Percentiles rank a stretch among this genome's conserved stretches.
phyloP scores from a whole-genome alignment of 2,113 vertebrate species.

The Ameiurus melas region DNA sequence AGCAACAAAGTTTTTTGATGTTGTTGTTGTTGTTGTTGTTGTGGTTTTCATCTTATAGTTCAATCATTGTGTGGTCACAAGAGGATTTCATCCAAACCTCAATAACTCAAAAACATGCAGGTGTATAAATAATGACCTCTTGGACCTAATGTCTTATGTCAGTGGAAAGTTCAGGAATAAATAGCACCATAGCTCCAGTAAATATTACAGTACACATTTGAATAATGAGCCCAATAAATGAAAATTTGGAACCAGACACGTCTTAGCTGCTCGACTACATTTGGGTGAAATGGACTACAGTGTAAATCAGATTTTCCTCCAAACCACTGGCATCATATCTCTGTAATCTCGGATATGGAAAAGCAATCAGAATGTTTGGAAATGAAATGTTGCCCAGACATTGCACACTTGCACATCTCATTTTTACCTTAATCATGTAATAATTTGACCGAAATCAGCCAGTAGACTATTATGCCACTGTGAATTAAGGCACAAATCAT shows the following conservation, averaged over 20 bases:
- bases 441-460: constrained; percentile 23
- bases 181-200: neutral
- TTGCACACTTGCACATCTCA: constrained; percentile 1
- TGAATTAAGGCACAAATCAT: constrained; percentile 33
- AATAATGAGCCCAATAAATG: too few relatives aligned
- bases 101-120: neutral
- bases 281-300: neutral
- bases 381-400: neutral
- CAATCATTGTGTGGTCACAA: neutral
- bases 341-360: neutral
- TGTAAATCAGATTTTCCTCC: neutral
- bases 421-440: constrained; percentile 16
- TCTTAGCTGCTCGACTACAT: neutral
- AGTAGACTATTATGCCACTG: constrained; percentile 15
- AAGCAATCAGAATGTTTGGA: constrained; percentile 1
- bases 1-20: neutral
- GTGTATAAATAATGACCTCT: neutral
- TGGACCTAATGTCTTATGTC: neutral
- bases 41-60: neutral
- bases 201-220: neutral
- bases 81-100: neutral
- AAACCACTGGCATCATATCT: neutral
- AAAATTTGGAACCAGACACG: neutral
- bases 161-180: neutral
- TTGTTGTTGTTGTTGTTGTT: neutral